Evolutionary conservation across 2,888 invertebrate genomes (phyloP).

Genomic region (Platycnemis pennipes): DNA sequence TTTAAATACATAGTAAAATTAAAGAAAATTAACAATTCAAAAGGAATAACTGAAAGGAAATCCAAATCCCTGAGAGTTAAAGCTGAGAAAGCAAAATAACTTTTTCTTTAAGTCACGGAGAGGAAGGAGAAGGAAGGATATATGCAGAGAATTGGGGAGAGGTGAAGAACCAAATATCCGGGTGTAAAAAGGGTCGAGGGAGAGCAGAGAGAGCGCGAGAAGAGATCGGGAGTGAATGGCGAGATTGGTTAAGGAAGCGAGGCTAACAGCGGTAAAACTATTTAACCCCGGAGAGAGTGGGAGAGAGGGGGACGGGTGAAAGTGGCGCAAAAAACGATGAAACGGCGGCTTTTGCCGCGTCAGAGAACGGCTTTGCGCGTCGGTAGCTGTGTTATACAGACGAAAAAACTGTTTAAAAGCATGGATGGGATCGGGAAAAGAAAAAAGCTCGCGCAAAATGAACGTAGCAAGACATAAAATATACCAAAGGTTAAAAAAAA

Average conservation of each 20-base stretch:
- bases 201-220: neutral
- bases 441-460: neutral
- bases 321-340: conserved; percentile 26
- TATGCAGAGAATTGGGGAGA: neutral
- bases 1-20: too few relatives aligned
- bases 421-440: neutral
- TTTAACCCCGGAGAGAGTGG: neutral
- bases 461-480: neutral
- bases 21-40: too few relatives aligned
- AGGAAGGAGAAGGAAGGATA: neutral
- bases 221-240: neutral
- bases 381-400: conserved; percentile 8
- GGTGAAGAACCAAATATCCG: neutral
- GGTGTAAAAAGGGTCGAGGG: neutral
- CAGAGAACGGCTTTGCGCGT: conserved; percentile 45
- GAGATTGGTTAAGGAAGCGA: conserved; percentile 18
- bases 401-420: neutral
- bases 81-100: too few relatives aligned
- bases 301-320: neutral
- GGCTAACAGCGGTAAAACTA: neutral
- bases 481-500: neutral
- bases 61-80: too few relatives aligned
- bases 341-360: conserved; percentile 44
- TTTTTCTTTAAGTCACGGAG: too few relatives aligned
- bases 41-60: too few relatives aligned